Evolutionary conservation across 2,888 invertebrate species (phyloP).

Genomic region (Nephrotoma flavescens): DNA sequence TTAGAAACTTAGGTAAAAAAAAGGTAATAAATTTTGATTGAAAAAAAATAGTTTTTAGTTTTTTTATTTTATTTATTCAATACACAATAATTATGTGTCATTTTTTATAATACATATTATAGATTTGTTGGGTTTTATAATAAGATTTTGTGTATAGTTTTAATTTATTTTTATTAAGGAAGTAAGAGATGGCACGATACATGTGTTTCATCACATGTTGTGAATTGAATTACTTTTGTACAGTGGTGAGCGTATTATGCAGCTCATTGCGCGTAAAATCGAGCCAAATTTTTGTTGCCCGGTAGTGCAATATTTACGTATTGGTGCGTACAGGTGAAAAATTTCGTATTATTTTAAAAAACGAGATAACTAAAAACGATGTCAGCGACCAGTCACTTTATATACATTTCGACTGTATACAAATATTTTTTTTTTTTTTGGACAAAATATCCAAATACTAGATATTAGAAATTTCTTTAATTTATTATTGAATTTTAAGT

Average conservation of each 20-base stretch:
- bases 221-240: neutral
- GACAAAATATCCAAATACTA: neutral
- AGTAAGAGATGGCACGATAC: neutral
- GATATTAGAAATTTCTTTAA: neutral
- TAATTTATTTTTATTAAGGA: neutral
- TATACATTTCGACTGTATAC: neutral
- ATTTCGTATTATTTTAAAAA: neutral
- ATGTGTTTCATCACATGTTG: neutral
- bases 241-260: neutral
- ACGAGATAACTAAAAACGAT: neutral
- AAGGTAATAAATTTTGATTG: conserved; percentile 2
- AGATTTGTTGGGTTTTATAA: neutral
- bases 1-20: neutral
- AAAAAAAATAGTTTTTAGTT: neutral
- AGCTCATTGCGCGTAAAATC: no score
- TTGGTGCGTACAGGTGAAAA: no score
- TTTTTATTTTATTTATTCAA: neutral
- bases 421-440: neutral
- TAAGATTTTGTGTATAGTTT: neutral
- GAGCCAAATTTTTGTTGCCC: no score
- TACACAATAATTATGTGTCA: neutral
- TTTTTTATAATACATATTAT: neutral
- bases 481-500: neutral
- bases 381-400: neutral
- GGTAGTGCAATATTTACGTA: no score